A percentile compares a stretch with the other conserved stretches of the same genome.
Conservation (phyloP, 2,113 vertebrate species). For the Romanogobio albipinnatus region DNA sequence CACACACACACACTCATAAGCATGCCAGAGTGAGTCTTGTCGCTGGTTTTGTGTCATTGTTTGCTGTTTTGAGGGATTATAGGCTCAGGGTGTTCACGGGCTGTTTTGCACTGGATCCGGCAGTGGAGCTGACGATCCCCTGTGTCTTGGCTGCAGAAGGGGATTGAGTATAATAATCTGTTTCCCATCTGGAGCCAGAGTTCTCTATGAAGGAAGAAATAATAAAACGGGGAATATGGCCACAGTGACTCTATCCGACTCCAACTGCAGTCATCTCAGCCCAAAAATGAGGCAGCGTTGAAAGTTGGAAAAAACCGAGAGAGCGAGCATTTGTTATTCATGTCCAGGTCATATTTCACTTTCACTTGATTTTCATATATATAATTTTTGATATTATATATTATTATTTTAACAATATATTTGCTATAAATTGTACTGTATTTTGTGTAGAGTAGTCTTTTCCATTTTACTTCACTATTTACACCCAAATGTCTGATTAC, state of each 20-base stretch:
- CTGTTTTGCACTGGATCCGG: slow-evolving; percentile 3
- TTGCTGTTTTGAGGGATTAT: neutral
- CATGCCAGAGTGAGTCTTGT: slow-evolving; percentile 33
- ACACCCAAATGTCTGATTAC: neutral
- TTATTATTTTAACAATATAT: neutral
- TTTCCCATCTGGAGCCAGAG: slow-evolving; percentile 52
- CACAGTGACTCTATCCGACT: slow-evolving; percentile 15
- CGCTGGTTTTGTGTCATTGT: neutral
- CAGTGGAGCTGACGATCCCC: slow-evolving; percentile 28
- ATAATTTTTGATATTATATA: neutral
- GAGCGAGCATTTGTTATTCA: neutral
- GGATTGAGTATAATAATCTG: slow-evolving; percentile 45
- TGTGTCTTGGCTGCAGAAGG: slow-evolving; percentile 29
- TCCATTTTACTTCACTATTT: no score
- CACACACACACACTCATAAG: neutral
- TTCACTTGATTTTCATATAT: neutral
- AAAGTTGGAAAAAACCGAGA: neutral
- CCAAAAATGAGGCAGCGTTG: neutral
- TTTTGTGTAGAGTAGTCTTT: no score
- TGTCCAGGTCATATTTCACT: neutral
- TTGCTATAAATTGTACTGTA: no score
- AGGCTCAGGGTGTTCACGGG: neutral
- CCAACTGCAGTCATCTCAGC: neutral
- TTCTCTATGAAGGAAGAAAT: slow-evolving; percentile 20
- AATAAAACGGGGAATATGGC: slow-evolving; percentile 9